Evolutionary conservation across 35 echinoderm and acorn worm species (phyloP).

Genomic region (Apostichopus californicus): DNA sequence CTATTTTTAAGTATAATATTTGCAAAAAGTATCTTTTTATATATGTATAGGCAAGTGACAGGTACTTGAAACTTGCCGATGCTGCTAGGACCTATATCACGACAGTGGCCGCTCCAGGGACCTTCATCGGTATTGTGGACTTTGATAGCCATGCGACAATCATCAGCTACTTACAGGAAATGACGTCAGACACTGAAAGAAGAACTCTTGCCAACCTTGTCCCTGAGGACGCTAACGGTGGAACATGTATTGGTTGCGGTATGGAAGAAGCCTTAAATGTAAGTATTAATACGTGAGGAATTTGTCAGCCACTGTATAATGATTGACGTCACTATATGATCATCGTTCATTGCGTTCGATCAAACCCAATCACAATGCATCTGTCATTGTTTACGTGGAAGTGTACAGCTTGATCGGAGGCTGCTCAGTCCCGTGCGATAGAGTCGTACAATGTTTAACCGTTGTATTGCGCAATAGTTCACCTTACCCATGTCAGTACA

Average conservation of each 20-base stretch:
- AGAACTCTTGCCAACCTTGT: background rate
- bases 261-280: background rate
- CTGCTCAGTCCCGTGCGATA: no score
- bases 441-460: no score
- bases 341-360: background rate
- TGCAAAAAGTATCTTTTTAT: no score
- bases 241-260: background rate
- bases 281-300: background rate
- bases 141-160: background rate
- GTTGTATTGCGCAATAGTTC: no score
- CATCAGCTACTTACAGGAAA: background rate
- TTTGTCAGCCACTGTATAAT: background rate
- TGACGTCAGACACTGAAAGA: background rate
- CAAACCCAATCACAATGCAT: no score
- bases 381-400: background rate
- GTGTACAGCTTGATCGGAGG: background rate
- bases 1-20: no score
- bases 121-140: background rate
- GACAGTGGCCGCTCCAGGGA: background rate
- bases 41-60: background rate
- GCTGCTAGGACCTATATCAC: background rate
- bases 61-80: background rate
- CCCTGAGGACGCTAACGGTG: background rate
- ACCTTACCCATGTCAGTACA: no score
- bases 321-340: background rate